phyloP scores from a whole-genome alignment of 1,140 invertebrate species.

The Spodoptera frugiperda region DNA sequence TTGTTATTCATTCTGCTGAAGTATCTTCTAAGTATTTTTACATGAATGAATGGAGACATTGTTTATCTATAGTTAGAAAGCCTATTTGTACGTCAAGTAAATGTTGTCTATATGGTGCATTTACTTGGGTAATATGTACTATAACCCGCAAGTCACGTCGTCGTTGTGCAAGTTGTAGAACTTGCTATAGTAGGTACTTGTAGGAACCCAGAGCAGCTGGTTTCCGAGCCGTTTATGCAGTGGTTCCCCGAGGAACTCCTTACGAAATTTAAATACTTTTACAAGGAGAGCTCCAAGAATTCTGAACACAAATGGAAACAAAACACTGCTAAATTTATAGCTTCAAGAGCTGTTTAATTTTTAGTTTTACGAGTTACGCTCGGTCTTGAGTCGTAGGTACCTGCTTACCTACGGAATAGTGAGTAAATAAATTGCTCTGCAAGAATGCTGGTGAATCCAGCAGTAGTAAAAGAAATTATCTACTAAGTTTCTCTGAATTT shows the following conservation, averaged over 20 bases:
- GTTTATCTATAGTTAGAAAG: neutral
- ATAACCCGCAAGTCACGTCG: conserved; percentile 10
- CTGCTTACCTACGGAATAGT: too few relatives aligned
- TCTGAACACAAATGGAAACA: conserved; percentile 22
- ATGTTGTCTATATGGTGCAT: conserved; percentile 2
- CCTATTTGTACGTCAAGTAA: neutral
- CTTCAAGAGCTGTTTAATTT: conserved; percentile 9
- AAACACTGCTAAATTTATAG: conserved; percentile 27
- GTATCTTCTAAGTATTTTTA: neutral
- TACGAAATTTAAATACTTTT: conserved; percentile 28
- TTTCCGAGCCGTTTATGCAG: conserved; percentile 15
- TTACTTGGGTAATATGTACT: neutral
- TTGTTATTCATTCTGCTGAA: neutral
- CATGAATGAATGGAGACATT: neutral
- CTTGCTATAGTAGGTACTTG: conserved; percentile 8
- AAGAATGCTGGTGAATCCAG: too few relatives aligned
- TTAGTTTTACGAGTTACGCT: neutral
- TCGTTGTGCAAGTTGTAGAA: neutral
- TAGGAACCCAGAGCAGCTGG: conserved; percentile 10
- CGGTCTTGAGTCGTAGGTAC: neutral
- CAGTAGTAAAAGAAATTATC: too few relatives aligned
- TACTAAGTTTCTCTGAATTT: too few relatives aligned
- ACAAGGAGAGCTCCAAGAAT: conserved; percentile 4
- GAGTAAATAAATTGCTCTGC: too few relatives aligned
- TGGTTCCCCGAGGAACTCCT: conserved; percentile 16